Percentiles rank a stretch among this genome's conserved stretches.
Conservation (phyloP, 64 coral and sea anemone species). For the Trachythela sp. region DNA sequence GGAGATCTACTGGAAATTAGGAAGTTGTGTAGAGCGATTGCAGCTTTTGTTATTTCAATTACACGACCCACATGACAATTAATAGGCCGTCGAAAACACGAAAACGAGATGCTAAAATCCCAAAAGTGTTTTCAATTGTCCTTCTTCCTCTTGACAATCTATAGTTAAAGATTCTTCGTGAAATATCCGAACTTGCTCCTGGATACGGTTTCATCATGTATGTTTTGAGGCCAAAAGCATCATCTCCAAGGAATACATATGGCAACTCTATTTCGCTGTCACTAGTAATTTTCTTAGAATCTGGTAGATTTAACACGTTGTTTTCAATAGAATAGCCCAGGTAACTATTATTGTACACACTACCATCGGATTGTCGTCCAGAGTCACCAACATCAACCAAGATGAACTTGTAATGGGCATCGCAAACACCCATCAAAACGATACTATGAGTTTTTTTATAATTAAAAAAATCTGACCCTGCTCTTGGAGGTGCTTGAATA, state of each 20-base stretch:
- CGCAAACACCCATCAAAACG: constrained; percentile 7
- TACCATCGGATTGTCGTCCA: too few relatives aligned
- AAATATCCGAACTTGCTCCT: background rate
- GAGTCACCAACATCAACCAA: constrained; percentile 3
- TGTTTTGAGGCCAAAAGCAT: constrained; percentile 10
- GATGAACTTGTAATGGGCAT: background rate
- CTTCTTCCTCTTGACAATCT: background rate
- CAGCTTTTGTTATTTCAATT: too few relatives aligned
- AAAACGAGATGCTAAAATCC: background rate
- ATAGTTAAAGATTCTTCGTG: constrained; percentile 13
- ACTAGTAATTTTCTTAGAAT: background rate
- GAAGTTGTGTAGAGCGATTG: too few relatives aligned
- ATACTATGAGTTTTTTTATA: background rate
- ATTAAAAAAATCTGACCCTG: too few relatives aligned
- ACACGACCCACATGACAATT: background rate
- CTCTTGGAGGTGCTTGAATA: constrained; percentile 4
- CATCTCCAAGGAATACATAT: background rate
- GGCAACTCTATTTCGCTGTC: background rate
- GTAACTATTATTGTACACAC: too few relatives aligned
- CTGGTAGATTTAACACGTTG: background rate
- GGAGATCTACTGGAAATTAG: background rate
- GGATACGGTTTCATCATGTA: constrained; percentile 18
- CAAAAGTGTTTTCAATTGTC: constrained; percentile 18
- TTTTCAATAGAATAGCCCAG: constrained; percentile 20
- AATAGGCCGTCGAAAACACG: background rate